Percentiles rank a stretch among this genome's conserved stretches.
phyloP scores from a whole-genome alignment of 2,888 invertebrate genomes.

The Leptarthrus brevirostris region DNA sequence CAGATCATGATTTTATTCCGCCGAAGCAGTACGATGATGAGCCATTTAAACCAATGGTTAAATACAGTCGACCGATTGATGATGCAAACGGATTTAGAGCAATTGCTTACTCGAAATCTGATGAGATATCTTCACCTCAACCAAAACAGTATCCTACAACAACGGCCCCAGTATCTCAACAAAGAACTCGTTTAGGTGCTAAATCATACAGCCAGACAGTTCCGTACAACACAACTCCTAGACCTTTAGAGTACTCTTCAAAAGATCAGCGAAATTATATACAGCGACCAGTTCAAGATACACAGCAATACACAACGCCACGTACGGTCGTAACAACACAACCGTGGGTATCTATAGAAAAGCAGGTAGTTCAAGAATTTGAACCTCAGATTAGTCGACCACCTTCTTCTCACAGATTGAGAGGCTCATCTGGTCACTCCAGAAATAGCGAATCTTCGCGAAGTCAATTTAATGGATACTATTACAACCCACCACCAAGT shows the following conservation, averaged over 20 bases:
- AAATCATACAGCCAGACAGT: constrained; percentile 17
- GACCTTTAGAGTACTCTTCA: constrained; percentile 56
- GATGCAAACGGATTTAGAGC: constrained; percentile 64
- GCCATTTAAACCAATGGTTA: constrained; percentile 75
- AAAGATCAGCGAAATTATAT: constrained; percentile 21
- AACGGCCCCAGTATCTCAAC: constrained; percentile 72
- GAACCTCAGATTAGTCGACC: constrained; percentile 56
- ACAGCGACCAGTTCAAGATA: constrained; percentile 71
- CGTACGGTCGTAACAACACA: neutral
- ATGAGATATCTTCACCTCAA: constrained; percentile 59
- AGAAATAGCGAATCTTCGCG: constrained; percentile 48
- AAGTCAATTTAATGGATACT: constrained; percentile 61
- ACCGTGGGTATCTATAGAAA: constrained; percentile 60
- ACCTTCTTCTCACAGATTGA: constrained; percentile 2
- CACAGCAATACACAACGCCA: constrained; percentile 11
- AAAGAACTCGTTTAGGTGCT: constrained; percentile 50
- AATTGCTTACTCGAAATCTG: constrained; percentile 68
- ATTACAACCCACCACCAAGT: constrained; percentile 58
- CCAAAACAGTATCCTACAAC: constrained; percentile 64
- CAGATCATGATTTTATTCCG: constrained; percentile 55
- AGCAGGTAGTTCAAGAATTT: constrained; percentile 58
- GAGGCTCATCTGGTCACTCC: neutral
- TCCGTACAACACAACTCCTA: constrained; percentile 66
- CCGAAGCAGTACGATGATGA: constrained; percentile 69
- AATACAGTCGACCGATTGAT: constrained; percentile 65